These are phyloP conservation scores for Nasalis larvatus DNA, from an alignment of 2,113 vertebrate genomes.

Conservation along the genomic window DNA sequence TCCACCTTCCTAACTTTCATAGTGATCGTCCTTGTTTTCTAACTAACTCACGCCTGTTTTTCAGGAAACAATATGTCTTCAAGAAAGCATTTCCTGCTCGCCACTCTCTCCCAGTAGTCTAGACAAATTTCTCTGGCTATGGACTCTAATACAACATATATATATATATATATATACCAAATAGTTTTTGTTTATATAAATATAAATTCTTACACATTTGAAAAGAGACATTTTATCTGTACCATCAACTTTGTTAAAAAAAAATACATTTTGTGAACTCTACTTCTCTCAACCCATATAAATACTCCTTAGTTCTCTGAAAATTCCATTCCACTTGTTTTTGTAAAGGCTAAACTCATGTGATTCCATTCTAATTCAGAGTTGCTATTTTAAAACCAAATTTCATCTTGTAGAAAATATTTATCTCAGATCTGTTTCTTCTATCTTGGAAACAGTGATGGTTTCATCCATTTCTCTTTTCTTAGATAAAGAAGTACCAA, in stretches of 20 bases:
- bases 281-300: background rate
- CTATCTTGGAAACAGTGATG: background rate
- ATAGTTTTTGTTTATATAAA: background rate
- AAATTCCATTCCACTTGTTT: background rate
- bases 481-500: background rate
- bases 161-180: too few relatives aligned
- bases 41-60: background rate
- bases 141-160: background rate
- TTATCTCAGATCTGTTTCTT: background rate
- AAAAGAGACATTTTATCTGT: background rate
- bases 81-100: background rate
- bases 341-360: background rate
- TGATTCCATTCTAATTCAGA: slow-evolving; percentile 6
- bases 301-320: background rate
- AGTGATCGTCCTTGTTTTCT: background rate
- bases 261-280: background rate
- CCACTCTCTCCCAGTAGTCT: background rate
- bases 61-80: background rate
- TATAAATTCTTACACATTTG: background rate
- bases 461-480: background rate
- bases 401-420: background rate
- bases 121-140: background rate
- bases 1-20: rapidly evolving
- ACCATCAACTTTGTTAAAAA: background rate
- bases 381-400: slow-evolving; percentile 21